Evolutionary conservation across 1,140 invertebrate genomes (phyloP).

Genomic region (Sycophaga agraensis): DNA sequence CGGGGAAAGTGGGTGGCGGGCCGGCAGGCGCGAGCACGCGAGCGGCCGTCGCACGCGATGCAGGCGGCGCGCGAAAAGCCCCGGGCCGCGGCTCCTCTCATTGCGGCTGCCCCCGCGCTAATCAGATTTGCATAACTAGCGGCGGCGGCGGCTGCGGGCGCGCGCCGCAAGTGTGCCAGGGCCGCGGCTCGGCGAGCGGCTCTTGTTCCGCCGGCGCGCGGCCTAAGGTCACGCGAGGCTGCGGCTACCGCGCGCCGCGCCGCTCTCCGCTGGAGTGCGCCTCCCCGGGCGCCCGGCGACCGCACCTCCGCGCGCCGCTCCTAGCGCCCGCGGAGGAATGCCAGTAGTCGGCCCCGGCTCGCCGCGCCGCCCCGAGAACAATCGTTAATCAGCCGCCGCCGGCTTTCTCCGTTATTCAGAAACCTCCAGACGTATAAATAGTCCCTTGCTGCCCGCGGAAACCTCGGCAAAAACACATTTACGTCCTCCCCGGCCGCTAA

Average conservation of each 20-base stretch:
- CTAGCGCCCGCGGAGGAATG: constrained; percentile 28
- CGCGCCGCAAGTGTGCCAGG: constrained; percentile 44
- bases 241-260: too few relatives aligned
- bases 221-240: not conserved
- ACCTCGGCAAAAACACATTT: too few relatives aligned
- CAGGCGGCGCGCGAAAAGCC: not conserved
- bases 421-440: too few relatives aligned
- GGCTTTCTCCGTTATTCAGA: too few relatives aligned
- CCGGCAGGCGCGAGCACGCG: not conserved
- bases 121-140: constrained; percentile 54
- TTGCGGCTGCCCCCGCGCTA: constrained; percentile 38
- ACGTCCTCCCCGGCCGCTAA: too few relatives aligned
- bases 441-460: too few relatives aligned
- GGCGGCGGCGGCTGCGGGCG: constrained; percentile 28
- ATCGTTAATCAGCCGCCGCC: too few relatives aligned
- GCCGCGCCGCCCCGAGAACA: not conserved
- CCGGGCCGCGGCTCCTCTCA: constrained; percentile 34
- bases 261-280: too few relatives aligned
- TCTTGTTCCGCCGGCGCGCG: not conserved
- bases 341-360: not conserved
- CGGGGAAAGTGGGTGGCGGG: not conserved
- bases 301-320: not conserved
- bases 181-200: constrained; percentile 33
- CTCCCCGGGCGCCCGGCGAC: not conserved
- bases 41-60: not conserved